Conservation (phyloP, 2,113 vertebrate genomes). For the Pterocles gutturalis region DNA sequence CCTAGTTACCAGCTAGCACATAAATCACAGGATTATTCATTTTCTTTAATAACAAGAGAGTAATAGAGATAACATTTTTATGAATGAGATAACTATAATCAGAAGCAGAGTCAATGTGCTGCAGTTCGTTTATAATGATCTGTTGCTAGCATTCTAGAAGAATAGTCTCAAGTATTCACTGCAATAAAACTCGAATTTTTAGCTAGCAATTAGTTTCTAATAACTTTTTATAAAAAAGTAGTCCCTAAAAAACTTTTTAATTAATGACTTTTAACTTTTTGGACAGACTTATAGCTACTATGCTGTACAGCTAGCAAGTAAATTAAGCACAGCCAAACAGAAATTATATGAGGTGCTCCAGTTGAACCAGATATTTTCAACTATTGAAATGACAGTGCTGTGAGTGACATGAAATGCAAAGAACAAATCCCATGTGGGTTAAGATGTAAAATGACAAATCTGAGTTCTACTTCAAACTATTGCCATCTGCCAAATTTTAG, state of each 20-base stretch:
- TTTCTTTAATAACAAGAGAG: neutral
- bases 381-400: neutral
- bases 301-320: neutral
- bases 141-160: neutral
- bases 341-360: neutral
- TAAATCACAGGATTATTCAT: slow-evolving; percentile 11
- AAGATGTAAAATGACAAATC: neutral
- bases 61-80: neutral
- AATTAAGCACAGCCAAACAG: neutral
- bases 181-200: neutral
- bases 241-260: neutral
- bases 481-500: neutral
- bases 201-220: neutral
- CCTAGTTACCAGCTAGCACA: neutral
- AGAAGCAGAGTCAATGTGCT: neutral
- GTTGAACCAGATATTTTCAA: neutral
- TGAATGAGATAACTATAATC: neutral
- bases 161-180: neutral
- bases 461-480: neutral
- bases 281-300: neutral
- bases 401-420: neutral
- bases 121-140: neutral
- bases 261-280: neutral
- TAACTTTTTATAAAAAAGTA: neutral
- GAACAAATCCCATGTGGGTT: neutral